A percentile compares a stretch with the other conserved stretches of the same genome.
phyloP scores from a whole-genome alignment of 2,113 vertebrate genomes.

The Cyanistes caeruleus region DNA sequence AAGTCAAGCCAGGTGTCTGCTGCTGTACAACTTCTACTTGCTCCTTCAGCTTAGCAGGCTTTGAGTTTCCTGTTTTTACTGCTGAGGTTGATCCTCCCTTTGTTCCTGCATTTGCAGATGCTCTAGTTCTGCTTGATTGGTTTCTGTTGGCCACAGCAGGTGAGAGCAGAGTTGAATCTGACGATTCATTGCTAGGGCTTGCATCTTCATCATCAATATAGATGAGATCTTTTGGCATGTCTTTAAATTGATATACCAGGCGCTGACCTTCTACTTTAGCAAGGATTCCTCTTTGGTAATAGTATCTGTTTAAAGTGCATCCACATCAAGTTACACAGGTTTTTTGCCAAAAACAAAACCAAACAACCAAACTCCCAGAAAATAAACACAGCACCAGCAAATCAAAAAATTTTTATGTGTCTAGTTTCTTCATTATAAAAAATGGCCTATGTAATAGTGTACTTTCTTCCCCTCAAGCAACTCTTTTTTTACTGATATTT shows the following conservation, averaged over 20 bases:
- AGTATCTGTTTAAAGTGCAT: slow-evolving; percentile 83
- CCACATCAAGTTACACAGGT: neutral
- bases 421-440: neutral
- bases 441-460: neutral
- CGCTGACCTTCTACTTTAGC: slow-evolving; percentile 99
- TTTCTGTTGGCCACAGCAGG: slow-evolving; percentile 68
- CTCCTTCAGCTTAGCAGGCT: slow-evolving; percentile 76
- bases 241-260: slow-evolving; percentile 96
- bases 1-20: slow-evolving; percentile 81
- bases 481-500: neutral
- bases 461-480: neutral
- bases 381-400: neutral
- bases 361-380: neutral
- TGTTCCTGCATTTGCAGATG: slow-evolving; percentile 57
- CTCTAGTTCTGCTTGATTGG: slow-evolving; percentile 71
- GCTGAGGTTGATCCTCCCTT: slow-evolving; percentile 72
- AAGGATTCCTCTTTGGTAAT: slow-evolving; percentile 97
- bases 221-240: slow-evolving; percentile 93
- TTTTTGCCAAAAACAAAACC: neutral
- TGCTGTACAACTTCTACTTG: slow-evolving; percentile 80
- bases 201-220: slow-evolving; percentile 90
- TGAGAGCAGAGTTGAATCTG: slow-evolving; percentile 73
- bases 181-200: slow-evolving; percentile 78
- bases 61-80: slow-evolving; percentile 76
- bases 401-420: neutral